phyloP scores from a whole-genome alignment of 2,797 vertebrate species.

The Scarus forsteni region DNA sequence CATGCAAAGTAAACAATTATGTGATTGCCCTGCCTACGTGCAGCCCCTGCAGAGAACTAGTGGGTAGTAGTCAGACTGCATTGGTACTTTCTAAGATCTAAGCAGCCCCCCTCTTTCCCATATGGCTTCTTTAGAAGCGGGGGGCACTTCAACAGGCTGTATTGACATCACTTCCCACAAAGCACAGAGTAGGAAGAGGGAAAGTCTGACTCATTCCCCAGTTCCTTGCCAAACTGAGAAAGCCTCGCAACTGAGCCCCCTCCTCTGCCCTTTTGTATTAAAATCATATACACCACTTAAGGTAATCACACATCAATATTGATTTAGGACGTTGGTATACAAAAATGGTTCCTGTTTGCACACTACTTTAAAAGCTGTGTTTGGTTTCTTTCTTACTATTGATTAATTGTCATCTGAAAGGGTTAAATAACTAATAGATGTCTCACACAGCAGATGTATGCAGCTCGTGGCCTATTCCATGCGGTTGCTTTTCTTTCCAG shows the following conservation, averaged over 20 bases:
- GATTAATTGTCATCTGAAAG: slow-evolving; percentile 6
- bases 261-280: slow-evolving; percentile 49
- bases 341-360: slow-evolving; percentile 6
- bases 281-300: slow-evolving; percentile 33
- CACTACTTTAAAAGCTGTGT: neutral
- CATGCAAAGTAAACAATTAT: neutral
- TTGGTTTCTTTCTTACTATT: slow-evolving; percentile 10
- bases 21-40: slow-evolving; percentile 34
- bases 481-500: neutral
- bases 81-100: slow-evolving; percentile 46
- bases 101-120: slow-evolving; percentile 34
- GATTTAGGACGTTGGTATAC: slow-evolving; percentile 27
- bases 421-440: slow-evolving; percentile 14
- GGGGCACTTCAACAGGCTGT: slow-evolving; percentile 68
- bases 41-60: slow-evolving; percentile 44
- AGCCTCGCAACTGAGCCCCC: slow-evolving; percentile 57
- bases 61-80: slow-evolving; percentile 47
- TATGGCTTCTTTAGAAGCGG: slow-evolving; percentile 68
- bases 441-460: neutral
- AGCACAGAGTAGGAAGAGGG: slow-evolving; percentile 72
- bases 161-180: slow-evolving; percentile 81
- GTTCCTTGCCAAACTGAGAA: slow-evolving; percentile 73
- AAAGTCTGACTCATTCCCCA: slow-evolving; percentile 84
- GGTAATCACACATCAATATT: slow-evolving; percentile 45
- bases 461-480: neutral